Percentiles rank a stretch among this genome's conserved stretches.
phyloP scores from a whole-genome alignment of 2,113 vertebrate genomes.

The Mystacornis crossleyi region DNA sequence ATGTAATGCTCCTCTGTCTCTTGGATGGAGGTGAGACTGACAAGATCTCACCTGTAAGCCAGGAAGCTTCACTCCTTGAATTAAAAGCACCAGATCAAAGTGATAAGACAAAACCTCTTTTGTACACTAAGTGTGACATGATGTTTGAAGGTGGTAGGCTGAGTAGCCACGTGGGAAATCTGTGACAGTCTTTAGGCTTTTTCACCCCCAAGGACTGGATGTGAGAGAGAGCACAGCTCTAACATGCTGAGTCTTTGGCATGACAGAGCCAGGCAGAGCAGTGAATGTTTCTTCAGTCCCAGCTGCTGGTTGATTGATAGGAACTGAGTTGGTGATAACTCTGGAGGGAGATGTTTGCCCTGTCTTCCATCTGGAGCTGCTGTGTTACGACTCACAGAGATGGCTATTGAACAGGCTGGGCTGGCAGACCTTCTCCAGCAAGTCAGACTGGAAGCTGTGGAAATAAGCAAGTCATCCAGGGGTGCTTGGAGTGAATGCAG shows the following conservation, averaged over 20 bases:
- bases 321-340: constrained; percentile 48
- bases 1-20: not conserved
- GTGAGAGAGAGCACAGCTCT: not conserved
- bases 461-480: constrained; percentile 42
- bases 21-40: not conserved
- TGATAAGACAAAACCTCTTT: not conserved
- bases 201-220: not conserved
- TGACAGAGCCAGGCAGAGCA: not conserved
- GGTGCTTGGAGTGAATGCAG: constrained; percentile 45
- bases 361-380: constrained; percentile 78
- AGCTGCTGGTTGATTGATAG: constrained; percentile 77
- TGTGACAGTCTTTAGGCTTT: not conserved
- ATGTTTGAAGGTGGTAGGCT: not conserved
- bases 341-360: constrained; percentile 71
- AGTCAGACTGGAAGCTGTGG: constrained; percentile 38
- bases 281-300: constrained; percentile 35
- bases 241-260: constrained; percentile 26
- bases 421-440: constrained; percentile 53
- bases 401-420: constrained; percentile 52
- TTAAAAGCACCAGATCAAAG: not conserved
- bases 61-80: not conserved
- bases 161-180: not conserved
- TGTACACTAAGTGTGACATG: not conserved
- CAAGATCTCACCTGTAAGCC: not conserved
- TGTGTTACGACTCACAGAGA: constrained; percentile 63